Percentiles rank a stretch among this genome's conserved stretches.
Evolutionary conservation across 2,888 invertebrate species (phyloP).

Genomic region (Sinopyrophorus schimmeli): DNA sequence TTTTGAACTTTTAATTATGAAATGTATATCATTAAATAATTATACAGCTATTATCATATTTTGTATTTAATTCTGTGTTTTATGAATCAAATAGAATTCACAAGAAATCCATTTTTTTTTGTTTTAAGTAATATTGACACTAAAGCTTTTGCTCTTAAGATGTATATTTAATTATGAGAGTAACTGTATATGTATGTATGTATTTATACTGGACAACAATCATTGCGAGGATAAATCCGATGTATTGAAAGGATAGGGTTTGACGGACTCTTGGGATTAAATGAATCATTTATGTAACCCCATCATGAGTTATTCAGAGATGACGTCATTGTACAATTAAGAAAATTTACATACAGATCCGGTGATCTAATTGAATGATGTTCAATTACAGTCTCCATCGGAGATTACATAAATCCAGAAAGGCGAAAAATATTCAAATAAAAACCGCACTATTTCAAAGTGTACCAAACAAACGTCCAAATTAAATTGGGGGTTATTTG

Average conservation of each 20-base stretch:
- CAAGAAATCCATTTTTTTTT: too few relatives aligned
- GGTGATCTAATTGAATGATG: slow-evolving; percentile 10
- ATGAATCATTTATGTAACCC: slow-evolving; percentile 21
- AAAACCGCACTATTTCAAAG: slow-evolving; percentile 8
- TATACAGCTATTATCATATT: too few relatives aligned
- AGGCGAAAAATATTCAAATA: slow-evolving; percentile 9
- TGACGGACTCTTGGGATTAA: slow-evolving; percentile 17
- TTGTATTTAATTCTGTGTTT: too few relatives aligned
- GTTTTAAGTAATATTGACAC: too few relatives aligned
- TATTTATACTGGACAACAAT: too few relatives aligned
- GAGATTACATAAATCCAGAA: slow-evolving; percentile 3
- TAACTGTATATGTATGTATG: too few relatives aligned
- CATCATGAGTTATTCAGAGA: slow-evolving; percentile 15
- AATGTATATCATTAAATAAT: too few relatives aligned
- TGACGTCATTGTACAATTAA: slow-evolving; percentile 23
- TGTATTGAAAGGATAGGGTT: slow-evolving; percentile 15
- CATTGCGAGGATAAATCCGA: slow-evolving; percentile 3
- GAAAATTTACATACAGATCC: slow-evolving; percentile 24
- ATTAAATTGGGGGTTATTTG: slow-evolving; percentile 14
- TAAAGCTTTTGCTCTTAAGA: too few relatives aligned
- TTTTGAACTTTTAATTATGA: too few relatives aligned
- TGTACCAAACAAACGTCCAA: slow-evolving; percentile 8
- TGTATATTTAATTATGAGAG: too few relatives aligned
- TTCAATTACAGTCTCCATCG: slow-evolving; percentile 8
- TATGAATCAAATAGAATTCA: too few relatives aligned